These are phyloP conservation scores for Grammomys surdaster DNA, from an alignment of 2,113 vertebrate genomes.

Conservation along the genomic window DNA sequence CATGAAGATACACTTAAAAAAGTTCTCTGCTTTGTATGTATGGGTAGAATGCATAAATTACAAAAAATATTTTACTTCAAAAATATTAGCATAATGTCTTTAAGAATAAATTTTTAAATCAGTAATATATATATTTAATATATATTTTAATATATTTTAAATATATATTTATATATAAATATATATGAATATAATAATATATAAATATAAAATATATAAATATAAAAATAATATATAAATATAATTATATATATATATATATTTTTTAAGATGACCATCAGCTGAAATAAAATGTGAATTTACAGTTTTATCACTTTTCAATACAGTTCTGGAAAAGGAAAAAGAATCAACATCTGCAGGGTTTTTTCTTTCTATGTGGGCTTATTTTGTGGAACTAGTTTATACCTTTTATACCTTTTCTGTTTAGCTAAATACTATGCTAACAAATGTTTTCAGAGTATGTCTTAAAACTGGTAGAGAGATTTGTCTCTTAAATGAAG, in stretches of 20 bases:
- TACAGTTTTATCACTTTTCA: not conserved
- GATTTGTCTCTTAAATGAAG: not conserved
- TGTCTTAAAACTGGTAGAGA: not conserved
- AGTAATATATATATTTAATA: not conserved
- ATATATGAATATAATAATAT: not conserved
- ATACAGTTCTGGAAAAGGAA: not conserved
- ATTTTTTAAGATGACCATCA: not conserved
- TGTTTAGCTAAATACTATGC: not conserved
- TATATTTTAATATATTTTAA: too few species aligned
- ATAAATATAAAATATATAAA: too few species aligned
- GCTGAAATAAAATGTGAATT: not conserved
- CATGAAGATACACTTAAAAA: not conserved
- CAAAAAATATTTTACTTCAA: not conserved
- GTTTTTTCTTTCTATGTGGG: not conserved
- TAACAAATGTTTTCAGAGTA: not conserved
- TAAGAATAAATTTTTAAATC: not conserved
- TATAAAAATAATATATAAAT: too few species aligned
- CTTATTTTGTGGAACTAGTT: not conserved
- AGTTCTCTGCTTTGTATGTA: not conserved
- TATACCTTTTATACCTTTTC: not conserved
- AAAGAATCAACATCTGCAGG: not conserved
- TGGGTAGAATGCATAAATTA: not conserved
- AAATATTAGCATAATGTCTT: not conserved
- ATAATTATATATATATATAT: too few species aligned
- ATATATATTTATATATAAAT: too few species aligned